Evolutionary conservation across 2,888 invertebrate genomes (phyloP).

Genomic region (Lithophane leautieri): DNA sequence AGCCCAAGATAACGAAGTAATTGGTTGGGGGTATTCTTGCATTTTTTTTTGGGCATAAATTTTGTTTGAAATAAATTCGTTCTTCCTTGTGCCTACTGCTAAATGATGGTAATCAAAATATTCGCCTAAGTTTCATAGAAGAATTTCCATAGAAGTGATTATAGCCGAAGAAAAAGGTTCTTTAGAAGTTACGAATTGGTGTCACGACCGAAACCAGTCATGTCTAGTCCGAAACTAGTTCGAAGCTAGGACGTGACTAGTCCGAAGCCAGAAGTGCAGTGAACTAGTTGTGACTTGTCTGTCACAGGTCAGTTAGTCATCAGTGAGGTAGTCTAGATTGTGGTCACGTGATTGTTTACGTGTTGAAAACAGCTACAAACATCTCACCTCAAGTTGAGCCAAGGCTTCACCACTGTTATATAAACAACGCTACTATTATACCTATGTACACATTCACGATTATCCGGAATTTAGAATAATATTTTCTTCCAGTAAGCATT

Average conservation of each 20-base stretch:
- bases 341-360: background rate
- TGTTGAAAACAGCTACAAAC: background rate
- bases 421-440: background rate
- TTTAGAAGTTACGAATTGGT: background rate
- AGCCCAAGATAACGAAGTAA: slow-evolving; percentile 84
- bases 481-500: slow-evolving; percentile 3
- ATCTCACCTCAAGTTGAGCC: background rate
- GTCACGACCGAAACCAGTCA: background rate
- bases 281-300: background rate
- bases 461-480: slow-evolving; percentile 3
- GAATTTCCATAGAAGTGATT: background rate
- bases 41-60: slow-evolving; percentile 47
- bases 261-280: background rate
- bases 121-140: background rate
- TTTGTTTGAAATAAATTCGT: slow-evolving; percentile 46
- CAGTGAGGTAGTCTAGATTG: background rate
- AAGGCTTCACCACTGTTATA: background rate
- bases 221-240: background rate
- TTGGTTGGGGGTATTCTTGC: slow-evolving; percentile 75
- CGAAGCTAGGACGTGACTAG: background rate
- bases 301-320: background rate
- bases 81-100: slow-evolving; percentile 21
- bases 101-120: slow-evolving; percentile 15
- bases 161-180: background rate
- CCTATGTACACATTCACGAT: background rate